Conservation (phyloP, 1,140 invertebrate species). For the Phymastichus coffea region DNA sequence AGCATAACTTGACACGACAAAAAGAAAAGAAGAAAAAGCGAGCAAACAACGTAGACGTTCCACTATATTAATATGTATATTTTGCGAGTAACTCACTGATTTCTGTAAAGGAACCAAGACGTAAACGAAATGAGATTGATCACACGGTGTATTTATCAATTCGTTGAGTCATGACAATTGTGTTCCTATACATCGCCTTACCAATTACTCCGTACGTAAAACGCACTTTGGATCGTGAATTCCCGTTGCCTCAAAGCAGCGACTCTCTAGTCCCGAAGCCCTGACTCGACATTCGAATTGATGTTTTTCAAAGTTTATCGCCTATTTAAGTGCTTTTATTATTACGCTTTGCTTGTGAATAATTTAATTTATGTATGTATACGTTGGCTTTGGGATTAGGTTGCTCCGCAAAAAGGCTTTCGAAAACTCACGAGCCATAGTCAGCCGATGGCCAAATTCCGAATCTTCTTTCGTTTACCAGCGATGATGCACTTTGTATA, state of each 20-base stretch:
- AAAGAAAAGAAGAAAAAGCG: too few relatives aligned
- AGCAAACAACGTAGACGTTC: too few relatives aligned
- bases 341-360: neutral
- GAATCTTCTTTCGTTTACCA: constrained; percentile 20
- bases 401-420: too few relatives aligned
- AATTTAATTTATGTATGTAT: neutral
- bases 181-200: constrained; percentile 18
- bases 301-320: too few relatives aligned
- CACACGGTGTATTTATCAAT: too few relatives aligned
- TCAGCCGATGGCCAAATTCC: neutral
- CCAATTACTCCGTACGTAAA: neutral
- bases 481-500: constrained; percentile 15
- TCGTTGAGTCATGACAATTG: neutral
- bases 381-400: neutral
- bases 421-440: constrained; percentile 7
- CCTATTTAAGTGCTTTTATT: neutral
- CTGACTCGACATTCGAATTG: neutral
- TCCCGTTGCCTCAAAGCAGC: neutral
- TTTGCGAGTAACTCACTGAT: too few relatives aligned
- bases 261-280: neutral
- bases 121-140: constrained; percentile 17
- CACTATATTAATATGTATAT: neutral
- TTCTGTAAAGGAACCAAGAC: too few relatives aligned
- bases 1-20: too few relatives aligned
- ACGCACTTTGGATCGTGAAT: neutral